Conservation (phyloP, 2,113 vertebrate species). For the Pluvianellus socialis region DNA sequence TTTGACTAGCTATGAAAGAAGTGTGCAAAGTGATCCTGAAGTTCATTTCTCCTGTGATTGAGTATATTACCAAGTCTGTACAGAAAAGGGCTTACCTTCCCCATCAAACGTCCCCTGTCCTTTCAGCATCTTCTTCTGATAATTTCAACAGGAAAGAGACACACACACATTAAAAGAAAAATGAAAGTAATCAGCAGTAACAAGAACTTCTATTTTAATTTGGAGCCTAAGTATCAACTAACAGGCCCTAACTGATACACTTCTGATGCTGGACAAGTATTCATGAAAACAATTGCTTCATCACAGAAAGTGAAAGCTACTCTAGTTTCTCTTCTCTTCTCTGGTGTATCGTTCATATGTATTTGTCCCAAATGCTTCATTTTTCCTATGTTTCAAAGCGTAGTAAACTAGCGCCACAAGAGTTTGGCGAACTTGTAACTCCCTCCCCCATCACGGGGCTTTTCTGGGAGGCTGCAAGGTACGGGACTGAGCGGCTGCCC, state of each 20-base stretch:
- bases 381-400: not conserved
- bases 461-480: not conserved
- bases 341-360: fast-evolving
- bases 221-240: too few relatives aligned
- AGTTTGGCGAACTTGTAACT: not conserved
- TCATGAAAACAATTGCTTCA: not conserved
- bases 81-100: conserved; percentile 85
- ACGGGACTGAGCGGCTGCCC: not conserved
- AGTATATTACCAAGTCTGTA: not conserved
- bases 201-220: not conserved
- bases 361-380: not conserved
- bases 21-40: fast-evolving
- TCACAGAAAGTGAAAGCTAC: not conserved
- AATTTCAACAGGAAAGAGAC: not conserved
- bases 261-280: not conserved
- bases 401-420: not conserved
- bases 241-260: not conserved
- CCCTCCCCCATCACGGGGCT: not conserved
- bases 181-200: not conserved
- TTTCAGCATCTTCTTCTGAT: conserved; percentile 82
- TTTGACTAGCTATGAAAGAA: fast-evolving
- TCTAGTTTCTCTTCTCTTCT: not conserved
- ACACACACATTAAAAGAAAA: not conserved
- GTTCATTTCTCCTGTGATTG: not conserved
- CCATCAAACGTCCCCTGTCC: conserved; percentile 90